Conservation (phyloP, 1,140 invertebrate genomes). For the Philaenus spumarius region DNA sequence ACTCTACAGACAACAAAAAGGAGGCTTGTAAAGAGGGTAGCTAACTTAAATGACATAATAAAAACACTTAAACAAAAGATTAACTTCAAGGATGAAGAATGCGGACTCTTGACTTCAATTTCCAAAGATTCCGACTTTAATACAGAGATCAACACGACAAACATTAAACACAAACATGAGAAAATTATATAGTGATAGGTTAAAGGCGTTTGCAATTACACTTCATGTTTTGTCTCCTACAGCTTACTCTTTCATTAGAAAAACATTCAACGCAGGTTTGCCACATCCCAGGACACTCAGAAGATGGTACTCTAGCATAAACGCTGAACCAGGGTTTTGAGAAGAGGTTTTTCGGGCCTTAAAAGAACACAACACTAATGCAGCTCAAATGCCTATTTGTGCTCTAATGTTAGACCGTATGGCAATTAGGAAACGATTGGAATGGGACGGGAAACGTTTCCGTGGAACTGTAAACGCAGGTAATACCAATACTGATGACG, state of each 20-base stretch:
- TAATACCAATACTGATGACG: conserved; percentile 17
- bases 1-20: not conserved
- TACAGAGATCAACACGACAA: conserved; percentile 12
- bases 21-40: conserved; percentile 6
- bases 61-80: conserved; percentile 11
- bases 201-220: conserved; percentile 35
- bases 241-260: conserved; percentile 38
- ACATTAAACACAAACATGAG: conserved; percentile 10
- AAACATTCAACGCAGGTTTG: conserved; percentile 35
- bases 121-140: conserved; percentile 14
- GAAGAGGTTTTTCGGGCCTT: conserved; percentile 35
- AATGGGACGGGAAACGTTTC: conserved; percentile 22
- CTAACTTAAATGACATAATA: conserved; percentile 5
- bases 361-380: conserved; percentile 21
- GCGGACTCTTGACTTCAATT: conserved; percentile 8
- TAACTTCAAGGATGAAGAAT: conserved; percentile 10
- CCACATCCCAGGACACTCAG: conserved; percentile 37
- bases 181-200: conserved; percentile 14
- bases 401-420: conserved; percentile 26
- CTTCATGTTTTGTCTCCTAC: conserved; percentile 38
- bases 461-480: conserved; percentile 11
- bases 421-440: conserved; percentile 25
- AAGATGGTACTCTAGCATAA: conserved; percentile 37
- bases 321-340: conserved; percentile 38
- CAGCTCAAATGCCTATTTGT: conserved; percentile 13